These are phyloP conservation scores for Sturmia bella DNA, from an alignment of 2,888 invertebrate species.

Conservation along the genomic window DNA sequence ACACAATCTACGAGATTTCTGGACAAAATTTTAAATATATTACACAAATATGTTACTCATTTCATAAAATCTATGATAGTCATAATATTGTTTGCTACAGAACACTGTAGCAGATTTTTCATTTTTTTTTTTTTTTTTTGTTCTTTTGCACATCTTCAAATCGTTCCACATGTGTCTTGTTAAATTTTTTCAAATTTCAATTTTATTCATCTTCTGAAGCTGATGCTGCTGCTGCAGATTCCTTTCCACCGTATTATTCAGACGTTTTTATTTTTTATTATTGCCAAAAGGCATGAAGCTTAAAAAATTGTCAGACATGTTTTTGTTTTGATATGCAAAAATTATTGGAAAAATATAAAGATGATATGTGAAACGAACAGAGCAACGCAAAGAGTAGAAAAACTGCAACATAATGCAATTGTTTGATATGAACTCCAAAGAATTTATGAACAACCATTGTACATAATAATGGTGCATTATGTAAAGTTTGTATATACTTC, in stretches of 20 bases:
- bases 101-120: slow-evolving; percentile 45
- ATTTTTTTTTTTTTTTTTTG: background rate
- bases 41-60: too few relatives aligned
- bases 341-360: slow-evolving; percentile 68
- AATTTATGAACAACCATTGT: slow-evolving; percentile 25
- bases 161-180: slow-evolving; percentile 60
- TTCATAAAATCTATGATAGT: too few relatives aligned
- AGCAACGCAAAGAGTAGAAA: slow-evolving; percentile 20
- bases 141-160: slow-evolving; percentile 41
- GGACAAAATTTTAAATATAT: too few relatives aligned
- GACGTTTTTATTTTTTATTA: slow-evolving; percentile 28
- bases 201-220: slow-evolving; percentile 19
- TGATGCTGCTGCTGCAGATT: slow-evolving; percentile 30
- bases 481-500: background rate
- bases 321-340: slow-evolving; percentile 72
- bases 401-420: slow-evolving; percentile 54
- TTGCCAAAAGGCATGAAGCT: slow-evolving; percentile 71
- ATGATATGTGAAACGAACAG: slow-evolving; percentile 41
- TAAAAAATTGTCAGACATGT: slow-evolving; percentile 70
- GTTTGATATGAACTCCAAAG: slow-evolving; percentile 39
- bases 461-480: slow-evolving; percentile 22
- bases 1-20: too few relatives aligned
- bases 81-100: background rate
- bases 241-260: slow-evolving; percentile 20
- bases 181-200: slow-evolving; percentile 23